Evolutionary conservation across 1,140 invertebrate species (phyloP).

Genomic region (Drosophila ananassae): DNA sequence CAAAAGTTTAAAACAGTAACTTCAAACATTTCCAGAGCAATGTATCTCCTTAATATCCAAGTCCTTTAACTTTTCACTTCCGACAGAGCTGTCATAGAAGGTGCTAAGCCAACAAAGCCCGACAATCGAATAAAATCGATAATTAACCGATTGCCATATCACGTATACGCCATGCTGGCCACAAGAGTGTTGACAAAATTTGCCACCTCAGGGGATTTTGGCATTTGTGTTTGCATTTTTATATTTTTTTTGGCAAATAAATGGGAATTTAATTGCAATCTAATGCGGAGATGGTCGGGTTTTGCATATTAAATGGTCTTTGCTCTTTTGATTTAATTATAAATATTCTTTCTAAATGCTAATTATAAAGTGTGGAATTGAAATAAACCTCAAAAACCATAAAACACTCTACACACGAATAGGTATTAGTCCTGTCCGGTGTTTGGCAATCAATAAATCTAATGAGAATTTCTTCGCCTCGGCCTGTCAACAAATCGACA

Average conservation of each 20-base stretch:
- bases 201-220: not conserved
- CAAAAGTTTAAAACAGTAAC: no score
- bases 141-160: slow-evolving; percentile 51
- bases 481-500: slow-evolving; percentile 47
- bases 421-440: not conserved
- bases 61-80: no score
- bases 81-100: not conserved
- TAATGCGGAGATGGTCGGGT: slow-evolving; percentile 26
- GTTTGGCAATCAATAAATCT: slow-evolving; percentile 68
- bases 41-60: no score
- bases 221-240: not conserved
- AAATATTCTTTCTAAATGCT: slow-evolving; percentile 73
- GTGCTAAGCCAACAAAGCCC: slow-evolving; percentile 3
- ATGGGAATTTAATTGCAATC: slow-evolving; percentile 56
- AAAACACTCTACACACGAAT: slow-evolving; percentile 7
- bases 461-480: slow-evolving; percentile 61
- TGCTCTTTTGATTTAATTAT: slow-evolving; percentile 39
- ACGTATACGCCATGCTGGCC: slow-evolving; percentile 59
- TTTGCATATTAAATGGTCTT: slow-evolving; percentile 66
- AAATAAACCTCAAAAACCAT: slow-evolving; percentile 32
- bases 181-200: slow-evolving; percentile 30
- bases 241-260: slow-evolving; percentile 26
- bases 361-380: slow-evolving; percentile 69
- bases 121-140: slow-evolving; percentile 60
- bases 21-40: no score